Evolutionary conservation across 2,113 vertebrate species (phyloP).

Genomic region (Campylomormyrus numenius): DNA sequence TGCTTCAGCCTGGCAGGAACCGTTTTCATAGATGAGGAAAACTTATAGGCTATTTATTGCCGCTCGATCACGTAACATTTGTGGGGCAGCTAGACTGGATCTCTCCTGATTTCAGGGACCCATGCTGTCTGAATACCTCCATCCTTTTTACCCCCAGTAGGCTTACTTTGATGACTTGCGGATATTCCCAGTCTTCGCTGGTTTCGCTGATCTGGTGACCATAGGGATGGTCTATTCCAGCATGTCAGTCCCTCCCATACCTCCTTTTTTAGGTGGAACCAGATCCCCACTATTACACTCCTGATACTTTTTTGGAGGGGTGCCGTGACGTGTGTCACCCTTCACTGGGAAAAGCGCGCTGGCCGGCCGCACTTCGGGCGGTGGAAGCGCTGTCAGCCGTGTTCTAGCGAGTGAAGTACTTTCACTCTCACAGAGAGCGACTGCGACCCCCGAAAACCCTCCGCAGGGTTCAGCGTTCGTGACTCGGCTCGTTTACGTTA

Average conservation of each 20-base stretch:
- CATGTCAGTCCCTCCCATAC: constrained; percentile 19
- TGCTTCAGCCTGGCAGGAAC: background rate
- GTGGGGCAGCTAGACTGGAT: background rate
- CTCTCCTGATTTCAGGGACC: background rate
- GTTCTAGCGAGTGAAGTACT: constrained; percentile 18
- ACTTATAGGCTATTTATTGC: background rate
- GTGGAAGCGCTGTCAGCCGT: constrained; percentile 25
- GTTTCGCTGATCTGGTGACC: background rate
- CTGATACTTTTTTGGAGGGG: constrained; percentile 33
- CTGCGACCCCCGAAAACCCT: background rate
- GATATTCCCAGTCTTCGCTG: background rate
- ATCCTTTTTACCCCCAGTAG: background rate
- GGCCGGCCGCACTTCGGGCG: constrained; percentile 28
- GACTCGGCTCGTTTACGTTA: constrained; percentile 24
- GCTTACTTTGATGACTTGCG: background rate
- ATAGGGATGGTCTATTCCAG: background rate
- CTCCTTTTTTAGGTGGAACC: constrained; percentile 38
- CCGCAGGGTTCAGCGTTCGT: constrained; percentile 7
- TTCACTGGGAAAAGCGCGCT: constrained; percentile 28
- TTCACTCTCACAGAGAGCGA: constrained; percentile 10
- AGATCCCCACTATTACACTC: constrained; percentile 29
- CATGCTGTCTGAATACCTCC: background rate
- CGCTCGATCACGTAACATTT: background rate
- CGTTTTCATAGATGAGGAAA: background rate
- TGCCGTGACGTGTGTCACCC: constrained; percentile 38